These are phyloP conservation scores for Octonoba sinensis DNA, from an alignment of 2,888 invertebrate genomes.

Conservation along the genomic window DNA sequence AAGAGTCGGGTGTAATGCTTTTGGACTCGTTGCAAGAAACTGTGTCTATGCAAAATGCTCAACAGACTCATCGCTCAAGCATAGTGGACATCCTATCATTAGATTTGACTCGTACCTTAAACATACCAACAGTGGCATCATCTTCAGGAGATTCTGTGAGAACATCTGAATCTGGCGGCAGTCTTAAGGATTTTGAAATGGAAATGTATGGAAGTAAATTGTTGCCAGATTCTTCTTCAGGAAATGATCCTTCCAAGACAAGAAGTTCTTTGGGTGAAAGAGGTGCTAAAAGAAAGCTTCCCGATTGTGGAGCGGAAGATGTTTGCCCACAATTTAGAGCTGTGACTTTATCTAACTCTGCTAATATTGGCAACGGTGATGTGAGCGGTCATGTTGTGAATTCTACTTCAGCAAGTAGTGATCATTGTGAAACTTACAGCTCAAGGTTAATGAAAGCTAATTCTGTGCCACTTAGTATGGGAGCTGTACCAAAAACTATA, in stretches of 20 bases:
- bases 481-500: conserved; percentile 91
- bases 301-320: conserved; percentile 34
- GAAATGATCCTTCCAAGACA: conserved; percentile 9
- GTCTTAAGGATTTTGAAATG: conserved; percentile 61
- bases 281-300: conserved; percentile 49
- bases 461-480: conserved; percentile 70
- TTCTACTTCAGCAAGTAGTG: not conserved
- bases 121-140: conserved; percentile 26
- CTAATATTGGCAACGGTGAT: conserved; percentile 44
- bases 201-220: conserved; percentile 38
- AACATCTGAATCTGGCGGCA: conserved; percentile 20
- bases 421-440: conserved; percentile 32
- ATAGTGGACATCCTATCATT: conserved; percentile 65
- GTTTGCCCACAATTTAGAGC: conserved; percentile 73
- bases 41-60: conserved; percentile 21
- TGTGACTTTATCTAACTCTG: conserved; percentile 75
- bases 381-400: not conserved
- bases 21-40: conserved; percentile 62
- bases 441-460: conserved; percentile 32
- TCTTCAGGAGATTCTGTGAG: conserved; percentile 20
- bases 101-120: conserved; percentile 62
- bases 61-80: conserved; percentile 59
- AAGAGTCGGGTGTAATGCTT: conserved; percentile 46
- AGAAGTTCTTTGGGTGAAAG: conserved; percentile 22
- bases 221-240: conserved; percentile 6